Evolutionary conservation across 2,113 vertebrate species (phyloP).

Genomic region (Mesembrinibis cayennensis): DNA sequence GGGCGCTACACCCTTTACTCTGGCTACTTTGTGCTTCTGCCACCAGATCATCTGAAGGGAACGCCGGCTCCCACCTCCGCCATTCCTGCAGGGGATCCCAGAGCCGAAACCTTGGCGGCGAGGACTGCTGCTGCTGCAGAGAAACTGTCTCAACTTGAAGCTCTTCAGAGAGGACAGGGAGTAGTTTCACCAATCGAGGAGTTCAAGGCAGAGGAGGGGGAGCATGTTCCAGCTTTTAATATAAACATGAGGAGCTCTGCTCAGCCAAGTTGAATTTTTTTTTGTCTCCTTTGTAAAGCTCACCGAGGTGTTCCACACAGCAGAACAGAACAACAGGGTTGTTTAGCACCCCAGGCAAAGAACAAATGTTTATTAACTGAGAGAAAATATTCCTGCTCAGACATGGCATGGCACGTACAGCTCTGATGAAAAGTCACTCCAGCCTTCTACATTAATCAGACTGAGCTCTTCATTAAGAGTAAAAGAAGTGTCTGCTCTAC

Average conservation of each 20-base stretch:
- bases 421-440: slow-evolving; percentile 7
- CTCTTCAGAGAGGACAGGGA: neutral
- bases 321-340: slow-evolving; percentile 16
- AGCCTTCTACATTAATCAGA: neutral
- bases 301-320: neutral
- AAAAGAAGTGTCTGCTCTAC: neutral
- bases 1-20: fast-evolving
- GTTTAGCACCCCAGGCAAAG: slow-evolving; percentile 41
- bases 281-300: slow-evolving; percentile 8
- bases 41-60: neutral
- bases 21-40: neutral
- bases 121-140: neutral
- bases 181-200: neutral
- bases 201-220: neutral
- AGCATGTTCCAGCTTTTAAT: neutral
- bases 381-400: slow-evolving; percentile 40
- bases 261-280: neutral
- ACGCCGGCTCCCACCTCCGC: fast-evolving
- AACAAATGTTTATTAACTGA: slow-evolving; percentile 40
- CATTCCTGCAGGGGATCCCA: fast-evolving
- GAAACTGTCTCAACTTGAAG: neutral
- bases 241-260: neutral
- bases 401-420: slow-evolving; percentile 20
- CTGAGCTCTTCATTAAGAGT: neutral
- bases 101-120: fast-evolving